phyloP scores from a whole-genome alignment of 2,113 vertebrate genomes.

The Python bivittatus region DNA sequence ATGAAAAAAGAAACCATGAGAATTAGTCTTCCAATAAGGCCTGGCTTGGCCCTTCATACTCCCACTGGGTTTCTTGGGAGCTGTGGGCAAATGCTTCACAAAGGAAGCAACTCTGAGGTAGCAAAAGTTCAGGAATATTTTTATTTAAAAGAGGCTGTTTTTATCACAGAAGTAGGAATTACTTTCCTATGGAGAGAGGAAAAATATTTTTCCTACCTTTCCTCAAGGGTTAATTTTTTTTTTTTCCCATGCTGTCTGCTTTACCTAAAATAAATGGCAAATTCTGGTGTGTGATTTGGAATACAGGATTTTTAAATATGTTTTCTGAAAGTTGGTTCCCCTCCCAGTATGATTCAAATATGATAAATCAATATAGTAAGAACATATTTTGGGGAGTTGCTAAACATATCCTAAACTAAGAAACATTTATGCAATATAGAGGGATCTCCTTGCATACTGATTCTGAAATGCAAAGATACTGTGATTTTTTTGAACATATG shows the following conservation, averaged over 20 bases:
- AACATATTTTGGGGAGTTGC: neutral
- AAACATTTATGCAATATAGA: neutral
- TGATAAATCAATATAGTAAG: neutral
- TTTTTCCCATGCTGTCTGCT: neutral
- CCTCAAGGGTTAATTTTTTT: neutral
- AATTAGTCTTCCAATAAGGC: neutral
- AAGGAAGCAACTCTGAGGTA: neutral
- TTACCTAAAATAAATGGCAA: neutral
- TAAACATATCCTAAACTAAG: neutral
- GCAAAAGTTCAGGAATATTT: neutral
- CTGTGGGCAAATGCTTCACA: neutral
- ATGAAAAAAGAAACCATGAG: neutral
- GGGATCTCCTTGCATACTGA: neutral
- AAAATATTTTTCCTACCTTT: neutral
- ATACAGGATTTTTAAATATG: neutral
- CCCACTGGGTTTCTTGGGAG: neutral
- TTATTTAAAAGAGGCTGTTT: neutral
- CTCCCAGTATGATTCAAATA: neutral
- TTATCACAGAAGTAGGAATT: neutral
- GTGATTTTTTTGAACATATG: neutral
- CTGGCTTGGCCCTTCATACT: fast-evolving
- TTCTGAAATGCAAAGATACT: neutral
- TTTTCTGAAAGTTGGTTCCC: neutral
- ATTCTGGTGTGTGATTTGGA: neutral
- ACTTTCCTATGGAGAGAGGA: neutral